phyloP scores from a whole-genome alignment of 2,113 vertebrate species.

The Spea multiplicata region DNA sequence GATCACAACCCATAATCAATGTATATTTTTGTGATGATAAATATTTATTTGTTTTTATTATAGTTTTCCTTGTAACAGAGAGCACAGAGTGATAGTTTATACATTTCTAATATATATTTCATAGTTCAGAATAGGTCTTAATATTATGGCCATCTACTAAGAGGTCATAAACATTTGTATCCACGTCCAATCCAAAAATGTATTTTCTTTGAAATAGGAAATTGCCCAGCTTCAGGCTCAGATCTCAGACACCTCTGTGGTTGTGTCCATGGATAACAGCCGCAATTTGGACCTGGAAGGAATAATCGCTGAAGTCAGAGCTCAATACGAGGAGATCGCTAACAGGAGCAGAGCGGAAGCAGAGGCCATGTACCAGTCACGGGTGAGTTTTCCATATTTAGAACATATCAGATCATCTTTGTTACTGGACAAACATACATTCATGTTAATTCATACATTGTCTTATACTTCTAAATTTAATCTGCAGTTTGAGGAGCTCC shows the following conservation, averaged over 20 bases:
- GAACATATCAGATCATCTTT: not conserved
- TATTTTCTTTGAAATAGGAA: conserved; percentile 57
- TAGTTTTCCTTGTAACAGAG: too few species aligned
- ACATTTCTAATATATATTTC: too few species aligned
- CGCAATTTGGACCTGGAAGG: conserved; percentile 72
- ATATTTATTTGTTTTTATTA: too few species aligned
- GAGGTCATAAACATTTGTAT: too few species aligned
- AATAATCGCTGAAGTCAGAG: conserved; percentile 72
- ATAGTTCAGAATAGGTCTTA: too few species aligned
- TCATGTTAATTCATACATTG: too few species aligned
- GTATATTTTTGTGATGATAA: too few species aligned
- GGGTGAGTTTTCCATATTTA: conserved; percentile 54
- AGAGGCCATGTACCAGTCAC: conserved; percentile 74
- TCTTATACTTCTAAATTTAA: not conserved
- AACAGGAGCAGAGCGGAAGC: conserved; percentile 69
- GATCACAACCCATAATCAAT: too few species aligned
- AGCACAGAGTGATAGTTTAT: too few species aligned
- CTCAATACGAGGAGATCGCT: conserved; percentile 75
- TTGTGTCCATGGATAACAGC: conserved; percentile 79
- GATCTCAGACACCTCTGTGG: conserved; percentile 70
- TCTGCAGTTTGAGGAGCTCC: conserved; percentile 67
- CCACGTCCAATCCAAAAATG: not conserved
- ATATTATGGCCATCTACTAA: too few species aligned
- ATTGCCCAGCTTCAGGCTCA: conserved; percentile 72
- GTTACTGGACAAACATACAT: too few species aligned